phyloP scores from a whole-genome alignment of 1,140 invertebrate species.

The Gerris buenoi region DNA sequence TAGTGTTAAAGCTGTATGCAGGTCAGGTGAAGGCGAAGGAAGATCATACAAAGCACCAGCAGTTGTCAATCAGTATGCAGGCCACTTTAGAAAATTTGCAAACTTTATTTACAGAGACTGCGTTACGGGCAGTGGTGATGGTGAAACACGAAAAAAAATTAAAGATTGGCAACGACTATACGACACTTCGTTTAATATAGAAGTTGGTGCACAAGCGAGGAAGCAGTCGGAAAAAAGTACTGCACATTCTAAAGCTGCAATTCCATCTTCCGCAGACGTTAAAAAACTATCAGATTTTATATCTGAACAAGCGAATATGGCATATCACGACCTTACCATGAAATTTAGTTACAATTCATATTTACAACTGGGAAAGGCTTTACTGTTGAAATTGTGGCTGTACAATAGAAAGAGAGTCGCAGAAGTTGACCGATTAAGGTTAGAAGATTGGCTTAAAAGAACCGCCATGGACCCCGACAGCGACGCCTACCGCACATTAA shows the following conservation, averaged over 20 bases:
- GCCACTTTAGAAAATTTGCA: no score
- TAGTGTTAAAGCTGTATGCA: no score
- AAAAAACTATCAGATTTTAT: neutral
- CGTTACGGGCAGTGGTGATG: no score
- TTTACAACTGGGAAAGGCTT: neutral
- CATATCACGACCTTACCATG: neutral
- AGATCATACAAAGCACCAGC: no score
- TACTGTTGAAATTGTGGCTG: neutral
- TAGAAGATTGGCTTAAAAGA: neutral
- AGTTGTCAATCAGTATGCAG: no score
- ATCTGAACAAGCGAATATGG: neutral
- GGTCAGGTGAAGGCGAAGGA: no score
- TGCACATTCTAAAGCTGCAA: neutral
- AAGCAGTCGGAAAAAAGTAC: neutral
- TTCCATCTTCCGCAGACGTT: neutral
- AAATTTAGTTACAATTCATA: neutral
- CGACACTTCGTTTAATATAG: neutral
- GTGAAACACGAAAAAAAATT: neutral
- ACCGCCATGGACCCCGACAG: neutral
- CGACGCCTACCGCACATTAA: neutral
- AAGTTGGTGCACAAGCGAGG: neutral
- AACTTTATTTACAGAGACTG: no score
- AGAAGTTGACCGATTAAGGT: neutral
- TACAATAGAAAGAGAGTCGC: neutral
- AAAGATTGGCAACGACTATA: neutral